Conservation (phyloP, 2,888 invertebrate species). For the Archips xylosteana region DNA sequence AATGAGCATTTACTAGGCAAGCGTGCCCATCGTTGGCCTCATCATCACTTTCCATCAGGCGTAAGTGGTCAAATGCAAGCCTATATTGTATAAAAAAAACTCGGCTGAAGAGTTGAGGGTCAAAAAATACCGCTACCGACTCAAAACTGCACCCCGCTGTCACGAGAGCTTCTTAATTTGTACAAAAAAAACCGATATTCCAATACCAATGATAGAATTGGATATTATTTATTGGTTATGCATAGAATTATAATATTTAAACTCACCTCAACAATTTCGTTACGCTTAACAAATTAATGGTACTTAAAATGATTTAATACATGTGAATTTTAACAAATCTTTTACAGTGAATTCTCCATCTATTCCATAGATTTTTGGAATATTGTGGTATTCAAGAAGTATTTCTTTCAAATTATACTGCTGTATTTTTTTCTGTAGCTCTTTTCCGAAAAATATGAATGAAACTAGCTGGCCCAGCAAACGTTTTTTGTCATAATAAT, state of each 20-base stretch:
- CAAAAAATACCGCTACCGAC: conserved; percentile 25
- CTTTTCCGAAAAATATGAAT: no score
- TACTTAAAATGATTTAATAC: conserved; percentile 61
- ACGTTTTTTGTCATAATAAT: no score
- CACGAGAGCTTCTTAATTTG: conserved; percentile 49
- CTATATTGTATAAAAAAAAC: no score
- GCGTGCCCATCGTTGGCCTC: no score
- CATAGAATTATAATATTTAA: conserved; percentile 64
- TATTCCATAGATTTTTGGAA: neutral
- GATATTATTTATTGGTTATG: conserved; percentile 48
- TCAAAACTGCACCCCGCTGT: conserved; percentile 47
- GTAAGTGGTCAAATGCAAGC: no score
- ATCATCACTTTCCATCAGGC: no score
- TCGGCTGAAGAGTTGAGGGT: neutral
- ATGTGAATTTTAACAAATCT: conserved; percentile 28
- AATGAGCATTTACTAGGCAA: no score
- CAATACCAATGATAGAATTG: conserved; percentile 40
- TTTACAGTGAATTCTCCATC: conserved; percentile 1
- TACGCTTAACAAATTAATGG: conserved; percentile 75
- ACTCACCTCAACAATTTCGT: conserved; percentile 62
- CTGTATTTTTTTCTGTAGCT: no score
- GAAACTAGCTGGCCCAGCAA: no score
- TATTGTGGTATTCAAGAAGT: no score
- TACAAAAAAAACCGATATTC: conserved; percentile 34
- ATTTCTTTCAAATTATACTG: no score